A percentile compares a stretch with the other conserved stretches of the same genome.
Conservation (phyloP, 2,113 vertebrate species). For the Actinemys pallida region DNA sequence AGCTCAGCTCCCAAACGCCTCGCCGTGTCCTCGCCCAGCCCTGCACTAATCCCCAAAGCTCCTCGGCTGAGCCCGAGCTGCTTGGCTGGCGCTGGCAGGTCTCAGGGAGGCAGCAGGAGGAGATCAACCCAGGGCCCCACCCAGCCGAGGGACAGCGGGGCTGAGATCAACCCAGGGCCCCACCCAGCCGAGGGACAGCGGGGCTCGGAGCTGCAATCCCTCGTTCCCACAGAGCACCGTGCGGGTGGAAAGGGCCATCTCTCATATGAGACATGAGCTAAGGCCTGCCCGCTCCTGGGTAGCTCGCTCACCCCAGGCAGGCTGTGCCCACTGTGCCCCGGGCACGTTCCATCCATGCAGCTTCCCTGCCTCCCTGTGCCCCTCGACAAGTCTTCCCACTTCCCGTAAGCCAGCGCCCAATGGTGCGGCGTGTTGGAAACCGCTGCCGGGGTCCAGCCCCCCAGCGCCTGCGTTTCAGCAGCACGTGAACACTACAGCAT, state of each 20-base stretch:
- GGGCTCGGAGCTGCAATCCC: too few relatives aligned
- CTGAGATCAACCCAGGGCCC: background rate
- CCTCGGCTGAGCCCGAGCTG: constrained; percentile 19
- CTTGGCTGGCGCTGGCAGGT: background rate
- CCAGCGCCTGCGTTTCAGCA: too few relatives aligned
- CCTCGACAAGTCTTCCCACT: too few relatives aligned
- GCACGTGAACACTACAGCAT: too few relatives aligned
- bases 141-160: background rate
- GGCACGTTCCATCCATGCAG: too few relatives aligned
- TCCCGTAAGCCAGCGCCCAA: too few relatives aligned
- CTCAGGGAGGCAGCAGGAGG: background rate
- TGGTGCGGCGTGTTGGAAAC: too few relatives aligned
- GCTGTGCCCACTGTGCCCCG: too few relatives aligned
- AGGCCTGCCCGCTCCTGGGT: background rate
- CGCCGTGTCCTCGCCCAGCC: constrained; percentile 32
- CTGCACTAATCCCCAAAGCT: constrained; percentile 66
- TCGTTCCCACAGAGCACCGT: too few relatives aligned
- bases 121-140: background rate
- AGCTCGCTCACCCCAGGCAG: background rate
- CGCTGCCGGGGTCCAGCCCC: too few relatives aligned
- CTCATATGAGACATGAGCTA: background rate
- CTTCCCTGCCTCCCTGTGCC: too few relatives aligned
- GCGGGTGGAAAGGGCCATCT: background rate
- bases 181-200: background rate
- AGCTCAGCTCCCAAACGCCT: background rate